These are phyloP conservation scores for Ceratothoa steindachneri DNA, from an alignment of 2,888 invertebrate species.

Conservation along the genomic window DNA sequence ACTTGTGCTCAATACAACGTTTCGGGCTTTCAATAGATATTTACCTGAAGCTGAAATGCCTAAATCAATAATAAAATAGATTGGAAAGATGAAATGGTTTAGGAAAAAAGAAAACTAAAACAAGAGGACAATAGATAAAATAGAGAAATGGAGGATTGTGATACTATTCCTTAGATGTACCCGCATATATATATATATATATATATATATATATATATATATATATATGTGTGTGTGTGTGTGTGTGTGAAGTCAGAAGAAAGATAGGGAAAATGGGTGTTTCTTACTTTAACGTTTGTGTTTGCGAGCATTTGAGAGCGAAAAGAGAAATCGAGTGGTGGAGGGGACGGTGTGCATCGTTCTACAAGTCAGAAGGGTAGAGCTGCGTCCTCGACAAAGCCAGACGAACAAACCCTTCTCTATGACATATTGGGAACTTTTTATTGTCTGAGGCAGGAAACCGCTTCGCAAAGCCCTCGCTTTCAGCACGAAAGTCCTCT, in stretches of 20 bases:
- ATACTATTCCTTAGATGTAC: not conserved
- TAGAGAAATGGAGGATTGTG: not conserved
- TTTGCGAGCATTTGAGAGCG: too few relatives aligned
- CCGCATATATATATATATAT: constrained; percentile 18
- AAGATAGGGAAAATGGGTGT: not conserved
- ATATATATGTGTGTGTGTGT: not conserved
- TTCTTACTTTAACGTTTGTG: too few relatives aligned
- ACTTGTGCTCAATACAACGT: too few relatives aligned
- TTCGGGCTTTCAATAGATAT: too few relatives aligned
- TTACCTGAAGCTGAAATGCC: too few relatives aligned
- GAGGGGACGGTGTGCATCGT: too few relatives aligned
- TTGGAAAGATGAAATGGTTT: too few relatives aligned
- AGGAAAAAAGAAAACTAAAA: too few relatives aligned
- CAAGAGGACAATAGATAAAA: too few relatives aligned
- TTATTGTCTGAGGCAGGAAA: constrained; percentile 26
- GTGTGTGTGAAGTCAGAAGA: not conserved
- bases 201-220: constrained; percentile 17
- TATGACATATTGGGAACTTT: constrained; percentile 46
- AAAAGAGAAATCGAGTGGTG: too few relatives aligned
- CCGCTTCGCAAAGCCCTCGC: constrained; percentile 2
- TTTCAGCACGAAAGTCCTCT: not conserved
- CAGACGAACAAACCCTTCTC: constrained; percentile 41
- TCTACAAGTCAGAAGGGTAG: constrained; percentile 32
- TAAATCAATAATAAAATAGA: too few relatives aligned
- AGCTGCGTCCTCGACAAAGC: constrained; percentile 25